These are phyloP conservation scores for Lepus townsendii DNA, from an alignment of 2,797 vertebrate species.

Conservation along the genomic window DNA sequence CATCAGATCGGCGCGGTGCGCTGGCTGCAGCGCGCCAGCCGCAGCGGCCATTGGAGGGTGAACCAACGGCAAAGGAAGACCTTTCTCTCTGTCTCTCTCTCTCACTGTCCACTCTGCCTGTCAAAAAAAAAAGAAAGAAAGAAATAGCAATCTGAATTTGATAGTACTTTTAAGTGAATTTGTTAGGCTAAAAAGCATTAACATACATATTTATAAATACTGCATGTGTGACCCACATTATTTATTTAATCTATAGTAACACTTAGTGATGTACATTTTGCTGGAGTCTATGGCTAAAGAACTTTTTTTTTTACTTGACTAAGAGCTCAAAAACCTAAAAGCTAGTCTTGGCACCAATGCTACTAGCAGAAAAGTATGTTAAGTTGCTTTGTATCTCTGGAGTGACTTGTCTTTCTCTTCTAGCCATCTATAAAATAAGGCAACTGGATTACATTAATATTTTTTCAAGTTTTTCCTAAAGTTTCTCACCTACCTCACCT, in stretches of 20 bases:
- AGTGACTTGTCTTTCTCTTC: background rate
- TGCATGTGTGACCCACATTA: background rate
- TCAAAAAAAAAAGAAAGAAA: too few relatives aligned
- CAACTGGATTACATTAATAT: background rate
- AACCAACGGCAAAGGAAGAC: too few relatives aligned
- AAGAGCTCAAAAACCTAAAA: background rate
- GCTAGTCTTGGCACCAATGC: background rate
- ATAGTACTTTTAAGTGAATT: background rate
- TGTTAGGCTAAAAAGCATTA: background rate
- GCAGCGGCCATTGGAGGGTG: too few relatives aligned
- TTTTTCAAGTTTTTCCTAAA: background rate
- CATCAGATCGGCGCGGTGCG: too few relatives aligned
- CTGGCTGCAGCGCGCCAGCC: too few relatives aligned
- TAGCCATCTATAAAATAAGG: background rate
- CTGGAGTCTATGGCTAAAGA: background rate
- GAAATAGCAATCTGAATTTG: slow-evolving; percentile 6
- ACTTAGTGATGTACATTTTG: background rate
- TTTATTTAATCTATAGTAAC: slow-evolving; percentile 35
- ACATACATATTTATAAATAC: background rate
- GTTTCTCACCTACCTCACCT: background rate
- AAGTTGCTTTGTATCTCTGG: background rate
- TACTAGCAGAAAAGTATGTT: background rate
- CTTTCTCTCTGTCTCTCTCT: too few relatives aligned
- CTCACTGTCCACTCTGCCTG: too few relatives aligned
- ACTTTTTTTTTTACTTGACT: background rate